Conservation (phyloP, 2,113 vertebrate genomes). For the Carassius auratus region DNA sequence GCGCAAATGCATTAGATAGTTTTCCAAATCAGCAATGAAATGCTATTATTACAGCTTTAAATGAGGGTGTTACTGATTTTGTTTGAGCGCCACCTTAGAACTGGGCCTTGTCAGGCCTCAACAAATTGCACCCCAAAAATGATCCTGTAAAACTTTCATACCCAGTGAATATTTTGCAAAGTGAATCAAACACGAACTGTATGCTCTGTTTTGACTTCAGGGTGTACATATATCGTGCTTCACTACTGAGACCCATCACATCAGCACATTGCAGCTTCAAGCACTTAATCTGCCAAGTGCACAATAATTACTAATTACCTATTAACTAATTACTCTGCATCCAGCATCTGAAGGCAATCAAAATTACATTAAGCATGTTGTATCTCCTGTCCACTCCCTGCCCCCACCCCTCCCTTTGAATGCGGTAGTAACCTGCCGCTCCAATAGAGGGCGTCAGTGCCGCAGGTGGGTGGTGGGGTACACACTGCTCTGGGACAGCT, state of each 20-base stretch:
- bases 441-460: conserved; percentile 48
- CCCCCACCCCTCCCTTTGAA: conserved; percentile 31
- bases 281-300: conserved; percentile 43
- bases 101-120: not conserved
- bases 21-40: no score
- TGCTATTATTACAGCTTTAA: no score
- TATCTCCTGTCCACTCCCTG: conserved; percentile 24
- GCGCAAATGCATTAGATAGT: no score
- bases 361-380: conserved; percentile 50
- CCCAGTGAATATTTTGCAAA: not conserved
- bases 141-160: not conserved
- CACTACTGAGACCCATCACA: conserved; percentile 19
- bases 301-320: conserved; percentile 46
- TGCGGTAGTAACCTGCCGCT: not conserved
- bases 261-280: conserved; percentile 27
- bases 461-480: conserved; percentile 52
- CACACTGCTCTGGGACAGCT: conserved; percentile 63
- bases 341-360: conserved; percentile 50
- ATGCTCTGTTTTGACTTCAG: conserved; percentile 2
- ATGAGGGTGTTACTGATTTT: no score
- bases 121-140: not conserved
- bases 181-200: not conserved
- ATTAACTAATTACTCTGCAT: conserved; percentile 41
- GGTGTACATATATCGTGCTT: not conserved
- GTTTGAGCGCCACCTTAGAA: no score